A percentile compares a stretch with the other conserved stretches of the same genome.
Evolutionary conservation across 2,888 invertebrate genomes (phyloP).

Genomic region (Litoditis marina): DNA sequence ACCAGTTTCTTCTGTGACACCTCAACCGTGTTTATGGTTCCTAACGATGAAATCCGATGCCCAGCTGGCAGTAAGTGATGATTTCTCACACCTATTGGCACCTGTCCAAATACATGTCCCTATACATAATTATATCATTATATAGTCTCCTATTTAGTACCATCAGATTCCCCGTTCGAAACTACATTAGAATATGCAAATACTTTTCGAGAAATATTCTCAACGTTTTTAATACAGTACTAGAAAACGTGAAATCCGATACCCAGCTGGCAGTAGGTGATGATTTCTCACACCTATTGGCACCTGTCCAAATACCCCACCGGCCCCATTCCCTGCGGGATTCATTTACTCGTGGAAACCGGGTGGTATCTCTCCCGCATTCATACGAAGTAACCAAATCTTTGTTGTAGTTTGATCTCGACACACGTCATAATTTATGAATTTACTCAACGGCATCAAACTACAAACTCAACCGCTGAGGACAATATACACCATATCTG

Average conservation of each 20-base stretch:
- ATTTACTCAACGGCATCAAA: too few relatives aligned
- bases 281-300: slow-evolving; percentile 12
- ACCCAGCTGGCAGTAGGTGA: not conserved
- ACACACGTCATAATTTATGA: too few relatives aligned
- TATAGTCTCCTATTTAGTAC: too few relatives aligned
- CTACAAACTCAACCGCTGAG: too few relatives aligned
- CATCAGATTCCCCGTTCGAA: too few relatives aligned
- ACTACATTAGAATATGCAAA: too few relatives aligned
- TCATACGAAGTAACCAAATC: too few relatives aligned
- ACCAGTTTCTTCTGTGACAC: not conserved
- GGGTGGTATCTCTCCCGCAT: too few relatives aligned
- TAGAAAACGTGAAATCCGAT: slow-evolving; percentile 2
- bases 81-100: slow-evolving; percentile 12
- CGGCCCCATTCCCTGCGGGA: not conserved
- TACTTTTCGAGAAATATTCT: not conserved
- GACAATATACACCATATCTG: too few relatives aligned
- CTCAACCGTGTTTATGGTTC: not conserved
- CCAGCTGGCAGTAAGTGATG: slow-evolving; percentile 2
- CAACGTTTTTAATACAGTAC: not conserved
- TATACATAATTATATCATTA: too few relatives aligned
- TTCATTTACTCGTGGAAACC: not conserved
- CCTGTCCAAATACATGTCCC: slow-evolving; percentile 5
- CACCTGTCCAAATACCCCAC: slow-evolving; percentile 2
- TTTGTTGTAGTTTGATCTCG: too few relatives aligned
- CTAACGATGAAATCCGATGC: not conserved